Percentiles rank a stretch among this genome's conserved stretches.
Evolutionary conservation across 2,797 vertebrate species (phyloP).

Genomic region (Brachymystax lenok): DNA sequence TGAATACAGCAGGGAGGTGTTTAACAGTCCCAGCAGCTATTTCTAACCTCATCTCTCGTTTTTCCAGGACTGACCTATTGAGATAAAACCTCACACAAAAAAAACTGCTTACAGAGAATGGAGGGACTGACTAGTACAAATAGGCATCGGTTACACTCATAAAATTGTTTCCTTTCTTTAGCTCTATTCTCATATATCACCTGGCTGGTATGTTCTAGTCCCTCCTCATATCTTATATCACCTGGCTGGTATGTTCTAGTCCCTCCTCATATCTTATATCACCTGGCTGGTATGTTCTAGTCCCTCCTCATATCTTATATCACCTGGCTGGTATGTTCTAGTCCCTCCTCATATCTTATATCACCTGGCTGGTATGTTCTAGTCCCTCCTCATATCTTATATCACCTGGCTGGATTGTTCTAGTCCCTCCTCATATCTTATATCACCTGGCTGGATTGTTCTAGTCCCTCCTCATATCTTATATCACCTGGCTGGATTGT

Average conservation of each 20-base stretch:
- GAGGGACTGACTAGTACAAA: not conserved
- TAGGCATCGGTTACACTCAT: not conserved
- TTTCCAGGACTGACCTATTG: not conserved
- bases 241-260: no score
- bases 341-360: no score
- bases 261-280: no score
- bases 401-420: no score
- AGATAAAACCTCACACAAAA: not conserved
- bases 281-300: not conserved
- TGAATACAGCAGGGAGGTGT: not conserved
- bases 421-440: no score
- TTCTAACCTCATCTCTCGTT: not conserved
- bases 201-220: not conserved
- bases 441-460: no score
- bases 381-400: no score
- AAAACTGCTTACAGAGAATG: not conserved
- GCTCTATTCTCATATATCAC: not conserved
- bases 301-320: not conserved
- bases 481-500: no score
- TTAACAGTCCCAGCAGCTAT: not conserved
- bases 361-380: no score
- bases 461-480: no score
- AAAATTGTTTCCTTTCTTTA: not conserved
- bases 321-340: no score
- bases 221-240: no score